These are phyloP conservation scores for Adelosebastes latens DNA, from an alignment of 2,797 vertebrate genomes.

Conservation along the genomic window DNA sequence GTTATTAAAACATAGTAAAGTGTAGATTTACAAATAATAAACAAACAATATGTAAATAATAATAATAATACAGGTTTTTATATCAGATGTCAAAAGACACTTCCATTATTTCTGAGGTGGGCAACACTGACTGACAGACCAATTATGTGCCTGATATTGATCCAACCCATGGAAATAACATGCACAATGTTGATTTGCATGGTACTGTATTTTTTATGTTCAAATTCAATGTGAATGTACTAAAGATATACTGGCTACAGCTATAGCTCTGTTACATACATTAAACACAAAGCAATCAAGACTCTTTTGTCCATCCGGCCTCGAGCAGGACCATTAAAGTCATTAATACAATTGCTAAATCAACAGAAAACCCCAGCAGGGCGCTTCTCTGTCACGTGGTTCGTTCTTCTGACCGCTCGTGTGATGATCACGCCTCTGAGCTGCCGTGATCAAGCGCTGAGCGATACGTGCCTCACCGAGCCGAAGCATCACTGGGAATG, in stretches of 20 bases:
- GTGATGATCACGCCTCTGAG: conserved; percentile 54
- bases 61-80: background rate
- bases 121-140: background rate
- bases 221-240: background rate
- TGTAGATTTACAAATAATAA: background rate
- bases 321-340: conserved; percentile 14
- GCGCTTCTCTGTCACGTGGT: conserved; percentile 29
- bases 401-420: conserved; percentile 38
- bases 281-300: background rate
- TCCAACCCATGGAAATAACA: background rate
- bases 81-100: background rate
- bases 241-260: background rate
- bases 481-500: conserved; percentile 19
- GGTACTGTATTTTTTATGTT: background rate
- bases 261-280: background rate
- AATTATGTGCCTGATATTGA: background rate
- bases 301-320: background rate
- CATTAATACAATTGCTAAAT: conserved; percentile 44
- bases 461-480: conserved; percentile 11
- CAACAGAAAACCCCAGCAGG: conserved; percentile 26
- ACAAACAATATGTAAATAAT: background rate
- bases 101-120: background rate
- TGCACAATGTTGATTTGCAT: background rate
- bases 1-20: background rate
- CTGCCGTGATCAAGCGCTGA: conserved; percentile 56